Evolutionary conservation across 2,888 invertebrate genomes (phyloP).

Genomic region (Apodemia mormo): DNA sequence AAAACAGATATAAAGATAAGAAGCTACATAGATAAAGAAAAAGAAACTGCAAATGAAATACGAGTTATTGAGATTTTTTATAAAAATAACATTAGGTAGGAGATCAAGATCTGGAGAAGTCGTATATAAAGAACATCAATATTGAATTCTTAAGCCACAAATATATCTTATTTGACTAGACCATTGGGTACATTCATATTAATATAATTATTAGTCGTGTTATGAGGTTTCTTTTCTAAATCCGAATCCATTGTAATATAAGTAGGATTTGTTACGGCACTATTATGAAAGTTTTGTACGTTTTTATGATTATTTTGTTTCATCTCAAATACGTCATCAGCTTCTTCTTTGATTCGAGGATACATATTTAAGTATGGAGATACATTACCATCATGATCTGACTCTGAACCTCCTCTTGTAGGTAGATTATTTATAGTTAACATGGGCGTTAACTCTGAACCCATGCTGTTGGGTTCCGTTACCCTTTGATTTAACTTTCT

Average conservation of each 20-base stretch:
- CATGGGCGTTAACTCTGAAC: conserved; percentile 80
- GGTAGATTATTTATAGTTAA: conserved; percentile 67
- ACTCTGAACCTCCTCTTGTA: conserved; percentile 66
- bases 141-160: conserved; percentile 27
- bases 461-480: conserved; percentile 53
- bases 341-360: conserved; percentile 64
- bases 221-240: conserved; percentile 64
- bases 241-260: conserved; percentile 63
- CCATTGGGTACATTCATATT: conserved; percentile 61
- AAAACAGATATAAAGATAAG: conserved; percentile 20
- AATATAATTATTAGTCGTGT: conserved; percentile 60
- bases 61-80: conserved; percentile 14
- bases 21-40: conserved; percentile 11
- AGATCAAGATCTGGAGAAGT: conserved; percentile 31
- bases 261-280: conserved; percentile 68
- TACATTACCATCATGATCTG: conserved; percentile 57
- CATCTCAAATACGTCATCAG: conserved; percentile 67
- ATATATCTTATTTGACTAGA: conserved; percentile 68
- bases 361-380: conserved; percentile 61
- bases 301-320: conserved; percentile 62
- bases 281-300: conserved; percentile 46
- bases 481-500: conserved; percentile 53
- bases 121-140: conserved; percentile 27
- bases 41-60: conserved; percentile 20
- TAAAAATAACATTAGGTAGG: conserved; percentile 24